Conservation (phyloP, 64 coral and sea anemone species). For the Montipora foliosa region DNA sequence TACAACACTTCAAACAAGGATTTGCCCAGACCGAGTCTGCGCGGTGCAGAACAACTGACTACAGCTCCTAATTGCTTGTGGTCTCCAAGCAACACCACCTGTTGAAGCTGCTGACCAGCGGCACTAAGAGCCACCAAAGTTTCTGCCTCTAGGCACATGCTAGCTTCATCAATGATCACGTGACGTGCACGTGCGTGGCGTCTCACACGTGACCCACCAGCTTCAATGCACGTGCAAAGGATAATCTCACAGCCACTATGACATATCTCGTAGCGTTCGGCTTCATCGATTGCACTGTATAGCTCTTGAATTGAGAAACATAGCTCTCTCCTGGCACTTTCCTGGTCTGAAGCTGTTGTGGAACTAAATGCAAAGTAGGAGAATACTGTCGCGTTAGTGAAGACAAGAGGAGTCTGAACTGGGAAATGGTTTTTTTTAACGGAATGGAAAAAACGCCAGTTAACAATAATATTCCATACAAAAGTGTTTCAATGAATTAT, state of each 20-base stretch:
- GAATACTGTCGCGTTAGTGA: too few relatives aligned
- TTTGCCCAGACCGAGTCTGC: constrained; percentile 69
- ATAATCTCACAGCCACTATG: constrained; percentile 77
- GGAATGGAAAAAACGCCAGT: too few relatives aligned
- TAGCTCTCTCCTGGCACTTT: constrained; percentile 15
- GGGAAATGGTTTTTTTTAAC: too few relatives aligned
- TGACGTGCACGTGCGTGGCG: constrained; percentile 72
- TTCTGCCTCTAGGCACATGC: constrained; percentile 88
- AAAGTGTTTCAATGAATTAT: too few relatives aligned
- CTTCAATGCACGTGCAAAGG: constrained; percentile 91
- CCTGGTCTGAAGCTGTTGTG: not conserved
- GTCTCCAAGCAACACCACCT: constrained; percentile 87
- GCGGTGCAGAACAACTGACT: constrained; percentile 62
- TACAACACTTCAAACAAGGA: constrained; percentile 83
- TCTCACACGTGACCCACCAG: constrained; percentile 72
- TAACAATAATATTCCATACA: too few relatives aligned
- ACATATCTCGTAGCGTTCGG: constrained; percentile 80
- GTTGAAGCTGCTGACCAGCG: constrained; percentile 72
- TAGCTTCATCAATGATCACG: constrained; percentile 91
- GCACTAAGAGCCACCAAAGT: constrained; percentile 71
- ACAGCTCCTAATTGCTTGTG: constrained; percentile 76
- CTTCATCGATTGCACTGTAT: constrained; percentile 60
- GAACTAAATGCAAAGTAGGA: not conserved
- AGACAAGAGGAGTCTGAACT: too few relatives aligned
- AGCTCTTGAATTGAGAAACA: constrained; percentile 45